These are phyloP conservation scores for Teleogryllus occipitalis DNA, from an alignment of 1,140 invertebrate genomes.

Conservation along the genomic window DNA sequence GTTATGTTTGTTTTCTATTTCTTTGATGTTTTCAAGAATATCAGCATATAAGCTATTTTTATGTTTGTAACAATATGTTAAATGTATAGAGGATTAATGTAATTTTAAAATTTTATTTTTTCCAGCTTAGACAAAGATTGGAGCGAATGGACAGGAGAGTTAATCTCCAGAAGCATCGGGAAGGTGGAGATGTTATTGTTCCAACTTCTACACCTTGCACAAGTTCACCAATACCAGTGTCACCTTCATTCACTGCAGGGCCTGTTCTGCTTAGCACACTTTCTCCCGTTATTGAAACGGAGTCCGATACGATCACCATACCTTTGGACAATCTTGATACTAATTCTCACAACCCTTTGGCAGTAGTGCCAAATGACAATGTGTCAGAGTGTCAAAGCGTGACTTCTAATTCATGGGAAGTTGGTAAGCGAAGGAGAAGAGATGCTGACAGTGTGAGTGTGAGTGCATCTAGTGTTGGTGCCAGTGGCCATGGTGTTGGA, in stretches of 20 bases:
- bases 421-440: conserved; percentile 37
- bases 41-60: no score
- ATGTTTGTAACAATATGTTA: no score
- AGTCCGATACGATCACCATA: conserved; percentile 10
- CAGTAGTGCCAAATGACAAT: background rate
- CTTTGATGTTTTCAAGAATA: no score
- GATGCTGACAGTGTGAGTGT: conserved; percentile 30
- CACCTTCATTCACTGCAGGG: background rate
- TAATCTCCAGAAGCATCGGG: conserved; percentile 29
- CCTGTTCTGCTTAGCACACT: background rate
- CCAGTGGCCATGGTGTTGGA: conserved; percentile 20
- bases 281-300: conserved; percentile 9
- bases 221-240: background rate
- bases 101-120: background rate
- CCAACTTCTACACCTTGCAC: conserved; percentile 9
- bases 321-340: conserved; percentile 13
- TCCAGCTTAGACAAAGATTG: conserved; percentile 29
- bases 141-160: conserved; percentile 38
- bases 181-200: conserved; percentile 20
- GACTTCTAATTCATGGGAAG: conserved; percentile 29
- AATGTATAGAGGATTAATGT: no score
- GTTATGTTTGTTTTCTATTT: no score
- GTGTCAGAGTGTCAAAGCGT: conserved; percentile 8
- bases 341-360: conserved; percentile 7
- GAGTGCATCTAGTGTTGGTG: conserved; percentile 18